phyloP scores from a whole-genome alignment of 1,140 invertebrate species.

The Rhynchophorus ferrugineus region DNA sequence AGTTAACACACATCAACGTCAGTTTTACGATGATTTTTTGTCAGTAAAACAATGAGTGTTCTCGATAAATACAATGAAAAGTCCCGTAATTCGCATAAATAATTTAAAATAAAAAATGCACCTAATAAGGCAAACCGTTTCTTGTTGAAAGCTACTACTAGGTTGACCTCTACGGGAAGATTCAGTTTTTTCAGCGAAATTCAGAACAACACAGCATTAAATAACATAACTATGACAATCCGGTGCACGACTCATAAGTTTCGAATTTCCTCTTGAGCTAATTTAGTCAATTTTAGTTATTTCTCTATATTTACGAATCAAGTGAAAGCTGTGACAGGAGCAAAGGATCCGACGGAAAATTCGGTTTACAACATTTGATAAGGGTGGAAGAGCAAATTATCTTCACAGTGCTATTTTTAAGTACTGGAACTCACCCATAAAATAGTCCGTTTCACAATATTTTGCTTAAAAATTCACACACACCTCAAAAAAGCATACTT shows the following conservation, averaged over 20 bases:
- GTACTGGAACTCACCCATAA: constrained; percentile 39
- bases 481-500: constrained; percentile 43
- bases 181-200: constrained; percentile 3
- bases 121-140: constrained; percentile 34
- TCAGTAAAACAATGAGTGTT: too few relatives aligned
- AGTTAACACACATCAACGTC: too few relatives aligned
- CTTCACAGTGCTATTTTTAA: constrained; percentile 13
- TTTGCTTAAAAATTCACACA: constrained; percentile 39
- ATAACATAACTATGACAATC: constrained; percentile 5
- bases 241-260: constrained; percentile 12
- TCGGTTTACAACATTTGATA: constrained; percentile 4
- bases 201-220: neutral
- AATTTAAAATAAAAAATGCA: constrained; percentile 24
- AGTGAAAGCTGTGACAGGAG: constrained; percentile 35
- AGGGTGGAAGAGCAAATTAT: constrained; percentile 9
- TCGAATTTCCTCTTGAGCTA: constrained; percentile 20
- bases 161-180: constrained; percentile 31
- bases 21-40: too few relatives aligned
- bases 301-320: constrained; percentile 32
- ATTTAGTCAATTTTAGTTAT: constrained; percentile 28
- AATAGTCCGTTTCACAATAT: constrained; percentile 35
- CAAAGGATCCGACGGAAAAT: constrained; percentile 28
- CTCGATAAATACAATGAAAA: constrained; percentile 3
- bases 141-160: constrained; percentile 19
- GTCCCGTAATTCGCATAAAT: constrained; percentile 8